Base-by-base conservation (phyloP, 2,113 vertebrate species). In the Xiphorhynchus elegans region DNA sequence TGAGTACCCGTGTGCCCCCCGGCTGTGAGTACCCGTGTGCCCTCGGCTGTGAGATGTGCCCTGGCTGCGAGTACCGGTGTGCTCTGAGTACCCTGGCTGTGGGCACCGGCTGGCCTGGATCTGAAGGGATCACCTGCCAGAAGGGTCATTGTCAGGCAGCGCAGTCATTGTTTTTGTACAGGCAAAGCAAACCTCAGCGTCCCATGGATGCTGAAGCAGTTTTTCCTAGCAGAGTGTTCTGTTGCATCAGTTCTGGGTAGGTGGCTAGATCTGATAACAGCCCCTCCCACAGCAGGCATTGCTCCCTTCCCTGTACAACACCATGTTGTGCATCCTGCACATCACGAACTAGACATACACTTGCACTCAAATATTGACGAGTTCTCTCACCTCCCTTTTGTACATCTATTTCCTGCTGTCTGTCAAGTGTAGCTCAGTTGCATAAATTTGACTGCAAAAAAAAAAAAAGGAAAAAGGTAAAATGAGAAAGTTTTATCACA, bases 201-300 rank as follows among this genome's bases (percentile, higher is more conserved):
- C 28, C 46, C 7, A 1, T 2, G 31, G 2, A 3, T 9, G 28
- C 5, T 21, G 42, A 26, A 47, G 11, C 33, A 4, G 23, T 9
- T 60, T 28, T 60, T 15, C 42, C 55, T 20, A 1, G 6, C 3
- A 2, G 40, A 28, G 13, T 0, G 8, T 35, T 26, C 33, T 53
- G 40, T 5, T n/a, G 52, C 37, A 1, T 7, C n/a, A 1, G 5
- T 20, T 42, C 55, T 37, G 5, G 31, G 2, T 2, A 26, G 35
- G 40, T 23, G 39, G 11, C 31, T 23, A 5, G 7, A 3, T 2
- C 49, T 0, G 0, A 0, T 6, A 6, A 4, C 28, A 5, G 47
- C 2, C 58, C 39, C 26, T n/a, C 23, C 39, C 3, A 2, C 3
- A 5, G 5, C 0, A 3, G 49, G 79, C 67, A 8, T 2, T 28